These are phyloP conservation scores for Choristoneura rosaceana DNA, from an alignment of 2,888 invertebrate species.

Conservation along the genomic window DNA sequence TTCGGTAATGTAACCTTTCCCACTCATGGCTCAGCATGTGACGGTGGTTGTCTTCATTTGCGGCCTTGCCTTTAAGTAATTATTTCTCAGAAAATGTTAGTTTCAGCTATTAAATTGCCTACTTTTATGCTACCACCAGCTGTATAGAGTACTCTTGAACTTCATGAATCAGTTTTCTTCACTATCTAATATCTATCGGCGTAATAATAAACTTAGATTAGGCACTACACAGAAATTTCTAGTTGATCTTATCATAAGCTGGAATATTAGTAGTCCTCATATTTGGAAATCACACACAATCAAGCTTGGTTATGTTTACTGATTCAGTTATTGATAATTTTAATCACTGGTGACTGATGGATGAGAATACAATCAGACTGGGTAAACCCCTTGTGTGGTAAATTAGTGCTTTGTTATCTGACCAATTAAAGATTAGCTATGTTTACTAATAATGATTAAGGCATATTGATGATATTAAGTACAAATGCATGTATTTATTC, in stretches of 20 bases:
- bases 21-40: too few species aligned
- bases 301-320: neutral
- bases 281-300: neutral
- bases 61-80: too few species aligned
- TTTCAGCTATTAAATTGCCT: too few species aligned
- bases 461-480: neutral
- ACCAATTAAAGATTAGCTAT: neutral
- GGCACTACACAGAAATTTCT: neutral
- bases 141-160: too few species aligned
- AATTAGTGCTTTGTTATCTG: neutral
- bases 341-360: neutral
- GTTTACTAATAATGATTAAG: slow-evolving; percentile 5
- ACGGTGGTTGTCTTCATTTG: too few species aligned
- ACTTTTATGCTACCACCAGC: too few species aligned
- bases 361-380: neutral
- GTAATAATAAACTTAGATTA: too few species aligned
- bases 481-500: neutral
- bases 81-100: too few species aligned
- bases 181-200: too few species aligned
- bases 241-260: neutral
- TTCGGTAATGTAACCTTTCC: too few species aligned
- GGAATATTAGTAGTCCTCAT: neutral
- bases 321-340: neutral
- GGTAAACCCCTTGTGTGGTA: neutral
- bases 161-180: too few species aligned